phyloP scores from a whole-genome alignment of 2,113 vertebrate species.

The Cyprinodon brontotheroides region DNA sequence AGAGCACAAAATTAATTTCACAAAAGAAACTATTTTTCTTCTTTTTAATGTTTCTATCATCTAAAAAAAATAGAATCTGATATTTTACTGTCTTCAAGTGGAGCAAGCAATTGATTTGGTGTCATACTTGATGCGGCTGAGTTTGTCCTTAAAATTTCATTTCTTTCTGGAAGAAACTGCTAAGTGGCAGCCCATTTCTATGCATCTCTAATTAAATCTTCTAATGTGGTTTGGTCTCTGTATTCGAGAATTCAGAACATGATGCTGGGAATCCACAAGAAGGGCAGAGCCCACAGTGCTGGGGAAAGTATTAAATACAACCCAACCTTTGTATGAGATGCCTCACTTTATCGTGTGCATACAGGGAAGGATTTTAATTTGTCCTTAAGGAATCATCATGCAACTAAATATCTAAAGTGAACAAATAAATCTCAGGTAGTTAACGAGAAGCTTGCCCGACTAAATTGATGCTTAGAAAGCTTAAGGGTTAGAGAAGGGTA shows the following conservation, averaged over 20 bases:
- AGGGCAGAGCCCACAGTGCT: conserved; percentile 43
- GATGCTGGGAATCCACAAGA: conserved; percentile 62
- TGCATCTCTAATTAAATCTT: conserved; percentile 61
- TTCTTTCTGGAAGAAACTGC: conserved; percentile 38
- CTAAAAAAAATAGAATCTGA: not conserved
- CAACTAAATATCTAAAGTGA: conserved; percentile 23
- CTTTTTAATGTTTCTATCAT: not conserved
- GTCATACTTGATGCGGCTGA: conserved; percentile 12
- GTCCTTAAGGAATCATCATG: not conserved
- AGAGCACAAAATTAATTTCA: not conserved
- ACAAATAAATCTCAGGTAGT: conserved; percentile 39
- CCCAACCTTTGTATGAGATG: conserved; percentile 41
- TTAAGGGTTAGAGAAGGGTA: conserved; percentile 9
- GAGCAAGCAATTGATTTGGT: not conserved
- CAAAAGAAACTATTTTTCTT: not conserved
- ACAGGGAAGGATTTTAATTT: conserved; percentile 23
- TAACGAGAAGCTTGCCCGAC: conserved; percentile 34
- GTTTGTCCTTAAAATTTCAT: not conserved
- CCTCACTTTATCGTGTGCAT: conserved; percentile 20
- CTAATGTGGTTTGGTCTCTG: conserved; percentile 67
- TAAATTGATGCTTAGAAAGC: conserved; percentile 61
- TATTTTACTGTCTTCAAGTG: not conserved
- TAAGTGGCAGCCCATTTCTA: conserved; percentile 37
- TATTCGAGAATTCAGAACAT: conserved; percentile 45
- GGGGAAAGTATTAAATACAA: conserved; percentile 60